A percentile compares a stretch with the other conserved stretches of the same genome.
Conservation (phyloP, 2,113 vertebrate genomes). For the Alectura lathami region DNA sequence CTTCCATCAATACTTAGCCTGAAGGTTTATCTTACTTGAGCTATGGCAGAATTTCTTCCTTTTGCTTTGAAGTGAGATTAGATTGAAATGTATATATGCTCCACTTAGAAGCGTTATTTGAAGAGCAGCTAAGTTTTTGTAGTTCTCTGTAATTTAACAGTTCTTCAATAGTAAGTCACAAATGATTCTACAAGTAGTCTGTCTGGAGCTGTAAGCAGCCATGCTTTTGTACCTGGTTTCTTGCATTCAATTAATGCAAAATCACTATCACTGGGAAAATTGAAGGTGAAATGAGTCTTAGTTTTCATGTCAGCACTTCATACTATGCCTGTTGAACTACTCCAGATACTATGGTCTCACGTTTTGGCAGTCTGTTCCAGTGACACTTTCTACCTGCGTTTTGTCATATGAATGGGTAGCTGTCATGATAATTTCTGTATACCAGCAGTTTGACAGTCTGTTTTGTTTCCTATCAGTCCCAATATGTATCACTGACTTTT, state of each 20-base stretch:
- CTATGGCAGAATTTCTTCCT: background rate
- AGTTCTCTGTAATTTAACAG: background rate
- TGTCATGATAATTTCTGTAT: background rate
- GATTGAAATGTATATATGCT: background rate
- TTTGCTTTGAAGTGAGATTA: background rate
- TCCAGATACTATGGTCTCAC: background rate
- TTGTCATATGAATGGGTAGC: background rate
- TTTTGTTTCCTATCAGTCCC: background rate
- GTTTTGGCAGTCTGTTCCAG: background rate
- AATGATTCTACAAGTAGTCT: background rate
- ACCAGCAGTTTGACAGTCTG: accelerated
- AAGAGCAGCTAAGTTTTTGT: background rate
- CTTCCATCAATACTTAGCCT: background rate
- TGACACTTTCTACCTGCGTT: background rate
- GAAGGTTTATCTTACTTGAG: background rate
- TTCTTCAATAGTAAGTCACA: background rate
- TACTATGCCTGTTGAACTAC: background rate
- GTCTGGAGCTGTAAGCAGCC: background rate
- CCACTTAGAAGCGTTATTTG: background rate
- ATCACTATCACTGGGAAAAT: background rate
- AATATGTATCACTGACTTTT: background rate
- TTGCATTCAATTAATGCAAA: background rate
- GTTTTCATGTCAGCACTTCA: background rate
- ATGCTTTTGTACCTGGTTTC: background rate
- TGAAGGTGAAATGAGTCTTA: background rate